phyloP scores from a whole-genome alignment of 2,888 invertebrate genomes.

The Ornithoptera priamus region DNA sequence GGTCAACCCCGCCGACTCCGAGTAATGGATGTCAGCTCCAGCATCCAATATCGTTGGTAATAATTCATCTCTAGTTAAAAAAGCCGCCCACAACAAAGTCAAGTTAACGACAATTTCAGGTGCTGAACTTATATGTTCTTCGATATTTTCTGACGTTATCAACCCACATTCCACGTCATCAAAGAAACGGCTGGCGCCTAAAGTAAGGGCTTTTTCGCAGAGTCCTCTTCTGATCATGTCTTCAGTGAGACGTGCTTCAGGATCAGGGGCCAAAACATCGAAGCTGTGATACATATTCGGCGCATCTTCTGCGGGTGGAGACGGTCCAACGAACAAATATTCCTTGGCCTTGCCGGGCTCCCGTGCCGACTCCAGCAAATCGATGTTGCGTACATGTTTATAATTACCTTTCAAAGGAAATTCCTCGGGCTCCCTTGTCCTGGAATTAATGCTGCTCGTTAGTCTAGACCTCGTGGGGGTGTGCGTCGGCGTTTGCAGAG shows the following conservation, averaged over 20 bases:
- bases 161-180: slow-evolving; percentile 87
- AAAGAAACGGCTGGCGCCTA: slow-evolving; percentile 84
- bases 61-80: slow-evolving; percentile 85
- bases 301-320: slow-evolving; percentile 89
- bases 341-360: slow-evolving; percentile 81
- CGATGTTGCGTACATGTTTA: slow-evolving; percentile 63
- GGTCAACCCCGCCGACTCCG: slow-evolving; percentile 86
- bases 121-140: slow-evolving; percentile 79
- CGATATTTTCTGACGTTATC: slow-evolving; percentile 81
- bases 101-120: slow-evolving; percentile 86
- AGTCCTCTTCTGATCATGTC: slow-evolving; percentile 85
- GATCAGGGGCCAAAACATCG: slow-evolving; percentile 83
- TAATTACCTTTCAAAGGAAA: slow-evolving; percentile 77
- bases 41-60: slow-evolving; percentile 82
- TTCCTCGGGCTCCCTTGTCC: slow-evolving; percentile 70
- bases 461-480: slow-evolving; percentile 56
- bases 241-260: slow-evolving; percentile 85
- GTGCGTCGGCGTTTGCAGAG: slow-evolving; percentile 57
- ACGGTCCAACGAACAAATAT: slow-evolving; percentile 88
- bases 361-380: slow-evolving; percentile 82
- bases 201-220: slow-evolving; percentile 84
- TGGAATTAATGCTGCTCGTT: slow-evolving; percentile 69
- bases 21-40: slow-evolving; percentile 85
- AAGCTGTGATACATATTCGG: slow-evolving; percentile 89
- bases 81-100: slow-evolving; percentile 86